phyloP scores from a whole-genome alignment of 2,113 vertebrate species.

The Eulemur macaco region DNA sequence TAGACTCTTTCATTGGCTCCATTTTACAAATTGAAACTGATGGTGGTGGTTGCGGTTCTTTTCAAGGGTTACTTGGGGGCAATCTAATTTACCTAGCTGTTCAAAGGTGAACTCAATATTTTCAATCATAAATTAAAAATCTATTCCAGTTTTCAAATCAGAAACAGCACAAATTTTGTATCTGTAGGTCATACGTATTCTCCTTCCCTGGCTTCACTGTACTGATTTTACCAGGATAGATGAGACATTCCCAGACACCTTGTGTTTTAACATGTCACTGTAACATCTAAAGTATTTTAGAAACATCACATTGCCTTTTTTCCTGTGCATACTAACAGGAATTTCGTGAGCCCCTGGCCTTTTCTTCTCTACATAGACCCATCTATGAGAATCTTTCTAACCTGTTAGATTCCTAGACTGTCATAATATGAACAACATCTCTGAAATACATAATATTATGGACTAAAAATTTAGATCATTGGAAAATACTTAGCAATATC shows the following conservation, averaged over 20 bases:
- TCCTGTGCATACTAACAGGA: neutral
- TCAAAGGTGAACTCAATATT: constrained; percentile 64
- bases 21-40: constrained; percentile 69
- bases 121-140: constrained; percentile 67
- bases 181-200: neutral
- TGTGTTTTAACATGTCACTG: neutral
- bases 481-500: neutral
- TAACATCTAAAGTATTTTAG: neutral
- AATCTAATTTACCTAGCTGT: constrained; percentile 68
- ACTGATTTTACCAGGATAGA: constrained; percentile 34
- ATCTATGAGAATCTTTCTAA: neutral
- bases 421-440: neutral
- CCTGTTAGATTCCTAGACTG: neutral
- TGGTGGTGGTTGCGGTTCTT: constrained; percentile 35
- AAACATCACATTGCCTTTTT: neutral
- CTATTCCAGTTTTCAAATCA: constrained; percentile 58
- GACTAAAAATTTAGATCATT: neutral
- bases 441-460: neutral
- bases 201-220: neutral
- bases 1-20: constrained; percentile 40
- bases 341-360: neutral
- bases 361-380: neutral
- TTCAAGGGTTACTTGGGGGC: constrained; percentile 52
- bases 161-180: constrained; percentile 26
- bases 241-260: neutral